These are phyloP conservation scores for Hippocampus comes DNA, from an alignment of 2,113 vertebrate species.

Conservation along the genomic window DNA sequence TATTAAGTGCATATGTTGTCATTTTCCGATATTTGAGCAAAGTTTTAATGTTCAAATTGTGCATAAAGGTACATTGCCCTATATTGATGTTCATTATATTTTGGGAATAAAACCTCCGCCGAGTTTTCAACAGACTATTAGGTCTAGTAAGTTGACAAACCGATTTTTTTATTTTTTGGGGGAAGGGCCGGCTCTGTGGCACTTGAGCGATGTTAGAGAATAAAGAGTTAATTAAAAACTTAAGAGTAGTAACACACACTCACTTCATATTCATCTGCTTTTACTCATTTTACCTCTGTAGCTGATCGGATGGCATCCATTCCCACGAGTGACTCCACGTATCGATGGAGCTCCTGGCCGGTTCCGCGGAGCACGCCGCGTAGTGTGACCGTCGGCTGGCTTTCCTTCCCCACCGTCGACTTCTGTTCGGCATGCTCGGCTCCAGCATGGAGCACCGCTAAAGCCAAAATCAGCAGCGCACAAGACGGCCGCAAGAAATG, in stretches of 20 bases:
- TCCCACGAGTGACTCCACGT: conserved; percentile 65
- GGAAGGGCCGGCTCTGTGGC: neutral
- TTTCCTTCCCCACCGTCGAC: neutral
- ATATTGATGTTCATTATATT: too few species aligned
- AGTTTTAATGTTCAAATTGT: neutral
- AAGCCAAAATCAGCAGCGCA: conserved; percentile 8
- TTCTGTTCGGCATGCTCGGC: conserved; percentile 7
- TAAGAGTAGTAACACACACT: neutral
- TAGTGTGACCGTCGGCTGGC: conserved; percentile 38
- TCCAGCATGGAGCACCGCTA: conserved; percentile 28
- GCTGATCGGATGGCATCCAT: conserved; percentile 58
- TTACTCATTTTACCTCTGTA: conserved; percentile 56
- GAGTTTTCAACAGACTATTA: too few species aligned
- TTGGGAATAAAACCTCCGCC: too few species aligned
- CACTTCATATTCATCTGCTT: neutral
- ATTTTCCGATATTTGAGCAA: neutral
- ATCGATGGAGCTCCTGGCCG: conserved; percentile 56
- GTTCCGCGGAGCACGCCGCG: conserved; percentile 44
- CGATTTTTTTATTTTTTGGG: too few species aligned
- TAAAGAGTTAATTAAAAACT: conserved; percentile 13
- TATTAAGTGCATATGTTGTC: too few species aligned
- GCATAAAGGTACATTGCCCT: too few species aligned
- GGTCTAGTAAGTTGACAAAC: too few species aligned
- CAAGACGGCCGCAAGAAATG: conserved; percentile 19
- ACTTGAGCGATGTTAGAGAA: conserved; percentile 32